Evolutionary conservation across 2,888 invertebrate species (phyloP).

Genomic region (Neoscelio sp.): DNA sequence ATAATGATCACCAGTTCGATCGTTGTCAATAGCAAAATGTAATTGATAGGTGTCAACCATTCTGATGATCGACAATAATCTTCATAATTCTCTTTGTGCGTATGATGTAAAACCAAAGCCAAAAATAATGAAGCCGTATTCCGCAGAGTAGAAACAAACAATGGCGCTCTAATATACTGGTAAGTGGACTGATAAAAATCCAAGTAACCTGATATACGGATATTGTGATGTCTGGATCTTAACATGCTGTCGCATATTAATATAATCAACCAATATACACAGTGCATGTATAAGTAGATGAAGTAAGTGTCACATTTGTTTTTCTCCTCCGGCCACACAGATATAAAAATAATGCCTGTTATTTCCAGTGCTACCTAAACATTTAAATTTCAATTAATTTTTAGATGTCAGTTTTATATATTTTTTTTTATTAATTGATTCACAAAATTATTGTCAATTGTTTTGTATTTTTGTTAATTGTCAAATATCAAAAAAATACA

Average conservation of each 20-base stretch:
- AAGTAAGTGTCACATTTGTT: slow-evolving; percentile 81
- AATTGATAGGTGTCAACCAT: slow-evolving; percentile 81
- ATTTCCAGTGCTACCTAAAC: slow-evolving; percentile 79
- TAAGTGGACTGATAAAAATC: slow-evolving; percentile 87
- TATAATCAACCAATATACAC: slow-evolving; percentile 78
- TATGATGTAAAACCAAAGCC: slow-evolving; percentile 80
- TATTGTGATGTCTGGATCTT: slow-evolving; percentile 85
- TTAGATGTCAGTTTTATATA: too few relatives aligned
- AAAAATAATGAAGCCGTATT: slow-evolving; percentile 78
- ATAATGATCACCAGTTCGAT: slow-evolving; percentile 83
- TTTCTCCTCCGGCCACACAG: slow-evolving; percentile 78
- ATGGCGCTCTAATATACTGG: slow-evolving; percentile 85
- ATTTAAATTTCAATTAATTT: slow-evolving; percentile 2
- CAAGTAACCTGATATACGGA: slow-evolving; percentile 87
- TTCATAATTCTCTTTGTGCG: slow-evolving; percentile 79
- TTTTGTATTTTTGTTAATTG: too few relatives aligned
- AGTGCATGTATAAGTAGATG: slow-evolving; percentile 80
- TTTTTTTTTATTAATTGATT: too few relatives aligned
- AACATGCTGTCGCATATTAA: slow-evolving; percentile 84
- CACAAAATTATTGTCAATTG: too few relatives aligned
- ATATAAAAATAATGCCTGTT: slow-evolving; percentile 79
- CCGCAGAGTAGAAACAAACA: slow-evolving; percentile 86
- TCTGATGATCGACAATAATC: slow-evolving; percentile 84
- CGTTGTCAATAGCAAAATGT: slow-evolving; percentile 83
- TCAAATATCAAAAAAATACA: too few relatives aligned